Percentiles rank a stretch among this genome's conserved stretches.
phyloP scores from a whole-genome alignment of 2,888 invertebrate species.

The Panopea generosa region DNA sequence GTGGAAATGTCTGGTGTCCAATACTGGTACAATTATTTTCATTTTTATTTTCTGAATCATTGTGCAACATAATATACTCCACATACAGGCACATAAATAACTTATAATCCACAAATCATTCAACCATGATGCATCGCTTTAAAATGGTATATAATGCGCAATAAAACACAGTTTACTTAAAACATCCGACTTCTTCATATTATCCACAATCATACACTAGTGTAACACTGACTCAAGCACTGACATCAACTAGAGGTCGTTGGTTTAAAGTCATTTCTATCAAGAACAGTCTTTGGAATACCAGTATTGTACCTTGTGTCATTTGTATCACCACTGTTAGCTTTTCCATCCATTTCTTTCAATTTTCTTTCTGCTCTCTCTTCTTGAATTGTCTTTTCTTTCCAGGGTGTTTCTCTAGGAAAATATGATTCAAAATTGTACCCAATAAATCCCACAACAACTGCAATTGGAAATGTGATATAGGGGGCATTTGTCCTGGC shows the following conservation, averaged over 20 bases:
- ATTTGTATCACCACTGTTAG: slow-evolving; percentile 86
- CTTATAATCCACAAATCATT: no score
- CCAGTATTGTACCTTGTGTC: slow-evolving; percentile 89
- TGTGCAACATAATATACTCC: no score
- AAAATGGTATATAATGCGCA: no score
- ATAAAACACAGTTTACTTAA: no score
- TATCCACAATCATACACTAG: no score
- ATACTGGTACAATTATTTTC: no score
- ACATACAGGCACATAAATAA: no score
- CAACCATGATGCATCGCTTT: no score
- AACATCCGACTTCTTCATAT: no score
- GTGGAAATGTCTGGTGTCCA: no score
- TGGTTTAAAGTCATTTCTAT: slow-evolving; percentile 82
- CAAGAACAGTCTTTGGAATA: slow-evolving; percentile 86
- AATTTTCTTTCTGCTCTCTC: slow-evolving; percentile 90
- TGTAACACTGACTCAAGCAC: no score
- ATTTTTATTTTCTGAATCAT: no score
- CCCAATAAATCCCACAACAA: slow-evolving; percentile 93
- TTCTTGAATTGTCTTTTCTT: slow-evolving; percentile 89
- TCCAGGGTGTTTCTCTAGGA: slow-evolving; percentile 84
- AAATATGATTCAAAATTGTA: slow-evolving; percentile 90
- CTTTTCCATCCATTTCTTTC: slow-evolving; percentile 86
- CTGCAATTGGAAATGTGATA: slow-evolving; percentile 88
- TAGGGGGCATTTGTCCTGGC: slow-evolving; percentile 91
- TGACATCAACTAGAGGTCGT: background rate